Percentiles rank a stretch among this genome's conserved stretches.
phyloP scores from a whole-genome alignment of 2,888 invertebrate genomes.

The Thymelicus acteon region DNA sequence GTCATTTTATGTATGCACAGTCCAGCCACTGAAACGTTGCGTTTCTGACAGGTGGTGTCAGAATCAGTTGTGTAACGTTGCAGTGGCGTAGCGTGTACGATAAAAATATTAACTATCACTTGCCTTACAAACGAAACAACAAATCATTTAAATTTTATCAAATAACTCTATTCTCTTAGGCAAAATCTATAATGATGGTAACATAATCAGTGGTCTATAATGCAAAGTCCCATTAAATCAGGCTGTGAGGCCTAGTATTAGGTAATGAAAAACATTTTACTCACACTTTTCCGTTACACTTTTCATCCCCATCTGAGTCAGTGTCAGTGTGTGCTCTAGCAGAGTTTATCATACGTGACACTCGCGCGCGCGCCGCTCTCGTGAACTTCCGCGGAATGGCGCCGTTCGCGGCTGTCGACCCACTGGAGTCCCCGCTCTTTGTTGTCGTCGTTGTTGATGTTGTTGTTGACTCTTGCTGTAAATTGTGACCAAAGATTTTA shows the following conservation, averaged over 20 bases:
- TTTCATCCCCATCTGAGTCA: slow-evolving; percentile 87
- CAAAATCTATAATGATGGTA: too few species aligned
- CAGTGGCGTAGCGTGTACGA: too few species aligned
- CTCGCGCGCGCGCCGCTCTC: slow-evolving; percentile 88
- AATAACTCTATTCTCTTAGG: not conserved
- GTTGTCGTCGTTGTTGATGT: slow-evolving; percentile 15
- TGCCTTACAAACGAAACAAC: too few species aligned
- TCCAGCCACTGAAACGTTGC: too few species aligned
- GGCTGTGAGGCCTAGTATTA: too few species aligned
- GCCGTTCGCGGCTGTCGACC: slow-evolving; percentile 54
- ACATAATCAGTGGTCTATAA: too few species aligned
- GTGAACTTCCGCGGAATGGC: slow-evolving; percentile 87
- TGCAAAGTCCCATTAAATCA: too few species aligned
- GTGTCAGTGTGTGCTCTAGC: slow-evolving; percentile 85
- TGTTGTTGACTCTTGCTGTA: slow-evolving; percentile 22
- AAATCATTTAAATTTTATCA: too few species aligned
- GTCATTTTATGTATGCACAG: too few species aligned
- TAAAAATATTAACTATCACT: too few species aligned
- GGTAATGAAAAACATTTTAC: slow-evolving; percentile 29
- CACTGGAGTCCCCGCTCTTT: slow-evolving; percentile 65
- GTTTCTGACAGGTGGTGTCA: too few species aligned
- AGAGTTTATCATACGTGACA: slow-evolving; percentile 86
- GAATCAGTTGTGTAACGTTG: too few species aligned
- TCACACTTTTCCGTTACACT: slow-evolving; percentile 65
- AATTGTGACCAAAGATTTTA: not conserved